phyloP scores from a whole-genome alignment of 2,797 vertebrate genomes.

The Dryobates pubescens region DNA sequence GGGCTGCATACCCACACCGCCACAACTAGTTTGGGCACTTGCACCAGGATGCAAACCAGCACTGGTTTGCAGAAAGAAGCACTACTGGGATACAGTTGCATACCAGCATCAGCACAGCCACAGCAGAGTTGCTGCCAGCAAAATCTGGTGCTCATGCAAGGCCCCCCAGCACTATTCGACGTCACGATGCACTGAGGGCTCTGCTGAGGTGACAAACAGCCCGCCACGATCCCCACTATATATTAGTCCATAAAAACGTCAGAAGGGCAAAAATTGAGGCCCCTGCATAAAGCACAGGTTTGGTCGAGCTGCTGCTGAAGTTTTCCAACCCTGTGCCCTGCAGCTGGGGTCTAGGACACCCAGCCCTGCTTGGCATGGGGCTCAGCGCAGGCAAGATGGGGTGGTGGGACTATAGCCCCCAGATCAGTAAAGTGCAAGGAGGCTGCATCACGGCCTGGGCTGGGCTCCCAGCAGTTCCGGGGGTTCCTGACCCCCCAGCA shows the following conservation, averaged over 20 bases:
- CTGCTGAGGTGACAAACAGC: conserved; percentile 11
- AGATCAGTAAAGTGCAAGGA: neutral
- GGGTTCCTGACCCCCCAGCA: neutral
- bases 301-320: neutral
- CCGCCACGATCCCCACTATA: neutral
- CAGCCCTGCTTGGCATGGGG: fast-evolving
- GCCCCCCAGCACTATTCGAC: neutral
- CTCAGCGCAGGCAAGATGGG: too few relatives aligned
- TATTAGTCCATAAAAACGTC: conserved; percentile 53
- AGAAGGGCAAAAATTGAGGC: neutral
- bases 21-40: neutral
- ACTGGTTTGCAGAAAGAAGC: neutral
- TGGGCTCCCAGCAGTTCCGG: neutral
- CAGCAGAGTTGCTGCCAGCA: fast-evolving
- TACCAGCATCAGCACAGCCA: fast-evolving
- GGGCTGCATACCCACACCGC: neutral
- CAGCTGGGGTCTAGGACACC: neutral
- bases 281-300: neutral
- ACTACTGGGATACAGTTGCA: too few relatives aligned
- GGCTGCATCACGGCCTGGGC: fast-evolving
- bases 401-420: fast-evolving
- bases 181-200: neutral
- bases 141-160: neutral
- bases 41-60: neutral
- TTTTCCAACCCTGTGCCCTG: fast-evolving